Evolutionary conservation across 2,888 invertebrate species (phyloP), one percentile per base, ranked within the genome.

Genomic region (Mythimna albipuncta): DNA sequence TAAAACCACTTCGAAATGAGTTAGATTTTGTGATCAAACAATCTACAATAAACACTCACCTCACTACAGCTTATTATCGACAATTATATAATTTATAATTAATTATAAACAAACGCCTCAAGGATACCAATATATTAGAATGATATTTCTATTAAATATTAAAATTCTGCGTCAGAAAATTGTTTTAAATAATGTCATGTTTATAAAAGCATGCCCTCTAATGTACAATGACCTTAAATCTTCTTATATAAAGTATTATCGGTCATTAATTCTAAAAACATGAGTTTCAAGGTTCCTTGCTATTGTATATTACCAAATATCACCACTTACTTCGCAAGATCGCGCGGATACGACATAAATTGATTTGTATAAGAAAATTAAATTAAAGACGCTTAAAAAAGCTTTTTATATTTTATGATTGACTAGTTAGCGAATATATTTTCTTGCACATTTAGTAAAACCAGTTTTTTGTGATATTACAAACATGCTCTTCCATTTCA

Each of bases 251-350:
- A 59, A 72, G 55, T 69, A 67, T 74, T 76, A 59, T 69, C 35
- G 58, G 41, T 73, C 55, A 68, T 73, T 72, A 77, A 70, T 58
- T 52, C 71, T 70, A 73, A 72, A 81, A 74, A 70, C 26, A 64
- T 73, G 52, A 58, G 38, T 70, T 35, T 77, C 87, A 85, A 84
- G 77, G 83, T 66, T 64, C 52, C 11, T 59, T 69, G 59, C 47
- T 52, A 47, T 77, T 59, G 59, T 62, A 61, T 61, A 72, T 81
- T 84, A 69, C 82, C 16, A 47, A 84, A 73, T 32, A 68, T 52
- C 32, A 58, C 55, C 32, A 44, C 50, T 61, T 41, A 38, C 26
- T 67, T 57, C 19, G 59, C 52, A 41, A 38, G n/a, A 65, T 57
- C 19, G 59, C 52, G 41, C 64, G 63, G 50, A 47, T 35, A 62